phyloP scores from a whole-genome alignment of 2,113 vertebrate species.

The Sylvia atricapilla region DNA sequence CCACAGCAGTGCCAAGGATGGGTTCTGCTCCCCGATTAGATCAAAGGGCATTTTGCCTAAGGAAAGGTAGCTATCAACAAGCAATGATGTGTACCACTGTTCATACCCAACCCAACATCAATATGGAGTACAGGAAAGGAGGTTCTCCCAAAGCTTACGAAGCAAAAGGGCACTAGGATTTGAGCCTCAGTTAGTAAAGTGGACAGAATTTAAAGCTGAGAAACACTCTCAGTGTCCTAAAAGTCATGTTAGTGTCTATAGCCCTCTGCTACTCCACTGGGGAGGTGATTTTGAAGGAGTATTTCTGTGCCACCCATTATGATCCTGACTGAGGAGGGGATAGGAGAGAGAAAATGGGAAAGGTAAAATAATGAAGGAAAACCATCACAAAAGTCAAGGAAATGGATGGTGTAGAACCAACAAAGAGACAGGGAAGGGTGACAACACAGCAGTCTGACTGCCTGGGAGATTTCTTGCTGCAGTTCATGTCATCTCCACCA shows the following conservation, averaged over 20 bases:
- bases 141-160: background rate
- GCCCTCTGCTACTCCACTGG: background rate
- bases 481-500: background rate
- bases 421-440: background rate
- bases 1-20: background rate
- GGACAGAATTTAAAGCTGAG: background rate
- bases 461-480: background rate
- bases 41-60: background rate
- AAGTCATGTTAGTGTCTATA: background rate
- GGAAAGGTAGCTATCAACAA: background rate
- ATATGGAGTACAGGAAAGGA: background rate
- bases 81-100: background rate
- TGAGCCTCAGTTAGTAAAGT: background rate
- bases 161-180: background rate
- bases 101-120: background rate
- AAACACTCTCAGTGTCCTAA: background rate
- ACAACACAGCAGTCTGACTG: background rate
- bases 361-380: slow-evolving; percentile 9
- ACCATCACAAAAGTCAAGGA: background rate
- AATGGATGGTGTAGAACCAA: background rate
- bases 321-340: background rate
- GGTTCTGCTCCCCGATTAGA: rapidly evolving
- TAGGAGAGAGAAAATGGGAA: background rate
- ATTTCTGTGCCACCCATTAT: background rate
- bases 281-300: background rate